Conservation (phyloP, 2,888 invertebrate genomes). For the Ceriagrion tenellum region DNA sequence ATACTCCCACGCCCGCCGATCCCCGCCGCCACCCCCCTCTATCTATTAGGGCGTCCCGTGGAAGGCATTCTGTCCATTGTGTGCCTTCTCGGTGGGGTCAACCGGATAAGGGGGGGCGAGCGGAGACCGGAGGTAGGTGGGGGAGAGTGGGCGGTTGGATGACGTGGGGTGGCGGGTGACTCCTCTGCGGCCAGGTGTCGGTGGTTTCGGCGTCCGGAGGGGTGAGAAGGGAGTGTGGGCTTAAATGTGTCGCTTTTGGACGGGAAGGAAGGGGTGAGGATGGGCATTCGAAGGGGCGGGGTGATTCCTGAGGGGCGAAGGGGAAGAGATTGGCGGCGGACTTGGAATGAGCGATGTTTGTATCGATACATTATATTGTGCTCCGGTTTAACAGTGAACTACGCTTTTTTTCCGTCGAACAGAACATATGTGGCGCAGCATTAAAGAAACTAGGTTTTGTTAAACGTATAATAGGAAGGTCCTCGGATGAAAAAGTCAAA, state of each 20-base stretch:
- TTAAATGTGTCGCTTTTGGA: conserved; percentile 37
- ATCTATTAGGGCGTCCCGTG: conserved; percentile 42
- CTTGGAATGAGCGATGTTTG: background rate
- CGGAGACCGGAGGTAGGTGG: background rate
- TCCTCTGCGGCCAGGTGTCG: conserved; percentile 13
- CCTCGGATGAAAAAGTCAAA: no score
- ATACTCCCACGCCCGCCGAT: background rate
- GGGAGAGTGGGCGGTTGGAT: background rate
- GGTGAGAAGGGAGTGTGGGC: background rate
- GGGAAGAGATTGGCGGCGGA: background rate
- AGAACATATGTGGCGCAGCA: no score
- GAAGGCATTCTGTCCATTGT: conserved; percentile 37
- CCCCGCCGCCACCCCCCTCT: background rate
- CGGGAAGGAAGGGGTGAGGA: background rate
- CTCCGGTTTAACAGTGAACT: no score
- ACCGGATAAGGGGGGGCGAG: background rate
- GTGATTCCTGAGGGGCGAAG: background rate
- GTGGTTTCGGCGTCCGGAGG: background rate
- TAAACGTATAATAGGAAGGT: no score
- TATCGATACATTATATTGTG: no score
- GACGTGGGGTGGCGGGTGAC: background rate
- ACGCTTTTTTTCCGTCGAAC: no score
- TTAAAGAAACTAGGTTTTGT: no score
- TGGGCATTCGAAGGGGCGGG: background rate
- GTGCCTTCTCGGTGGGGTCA: background rate